Percentiles rank a stretch among this genome's conserved stretches.
These are phyloP conservation scores for Moxostoma hubbsi DNA, from an alignment of 2,797 vertebrate species.

Conservation along the genomic window DNA sequence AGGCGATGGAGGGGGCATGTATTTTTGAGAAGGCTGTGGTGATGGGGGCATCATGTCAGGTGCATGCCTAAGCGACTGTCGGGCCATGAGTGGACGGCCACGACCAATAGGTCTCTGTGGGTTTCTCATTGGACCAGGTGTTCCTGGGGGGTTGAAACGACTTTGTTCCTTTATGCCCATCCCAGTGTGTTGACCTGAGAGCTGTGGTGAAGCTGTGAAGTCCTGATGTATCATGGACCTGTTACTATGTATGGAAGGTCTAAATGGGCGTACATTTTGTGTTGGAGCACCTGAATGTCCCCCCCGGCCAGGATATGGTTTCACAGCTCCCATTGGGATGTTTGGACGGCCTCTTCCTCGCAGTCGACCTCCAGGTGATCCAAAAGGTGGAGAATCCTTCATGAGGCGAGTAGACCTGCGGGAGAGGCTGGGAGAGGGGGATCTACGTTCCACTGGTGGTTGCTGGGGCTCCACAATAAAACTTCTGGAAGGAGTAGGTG, in stretches of 20 bases:
- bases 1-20: constrained; percentile 68
- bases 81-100: constrained; percentile 73
- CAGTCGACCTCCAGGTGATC: constrained; percentile 59
- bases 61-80: constrained; percentile 66
- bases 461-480: constrained; percentile 62
- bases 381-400: constrained; percentile 72
- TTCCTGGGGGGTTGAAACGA: constrained; percentile 58
- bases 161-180: constrained; percentile 68
- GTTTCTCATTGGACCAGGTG: constrained; percentile 36
- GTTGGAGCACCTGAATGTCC: constrained; percentile 75
- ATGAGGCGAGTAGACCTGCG: constrained; percentile 75
- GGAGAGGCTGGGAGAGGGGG: constrained; percentile 74
- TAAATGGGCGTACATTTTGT: constrained; percentile 79
- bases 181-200: constrained; percentile 45
- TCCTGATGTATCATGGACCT: constrained; percentile 65
- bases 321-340: constrained; percentile 78
- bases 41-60: constrained; percentile 64
- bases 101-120: constrained; percentile 71
- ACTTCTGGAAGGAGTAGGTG: constrained; percentile 70
- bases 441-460: constrained; percentile 61
- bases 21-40: constrained; percentile 69
- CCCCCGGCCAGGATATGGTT: constrained; percentile 76
- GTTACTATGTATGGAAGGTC: constrained; percentile 75
- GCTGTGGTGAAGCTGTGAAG: constrained; percentile 57
- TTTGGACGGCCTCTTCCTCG: constrained; percentile 67